A percentile compares a stretch with the other conserved stretches of the same genome.
Evolutionary conservation across 1,140 invertebrate species (phyloP).

Genomic region (Pinna nobilis): DNA sequence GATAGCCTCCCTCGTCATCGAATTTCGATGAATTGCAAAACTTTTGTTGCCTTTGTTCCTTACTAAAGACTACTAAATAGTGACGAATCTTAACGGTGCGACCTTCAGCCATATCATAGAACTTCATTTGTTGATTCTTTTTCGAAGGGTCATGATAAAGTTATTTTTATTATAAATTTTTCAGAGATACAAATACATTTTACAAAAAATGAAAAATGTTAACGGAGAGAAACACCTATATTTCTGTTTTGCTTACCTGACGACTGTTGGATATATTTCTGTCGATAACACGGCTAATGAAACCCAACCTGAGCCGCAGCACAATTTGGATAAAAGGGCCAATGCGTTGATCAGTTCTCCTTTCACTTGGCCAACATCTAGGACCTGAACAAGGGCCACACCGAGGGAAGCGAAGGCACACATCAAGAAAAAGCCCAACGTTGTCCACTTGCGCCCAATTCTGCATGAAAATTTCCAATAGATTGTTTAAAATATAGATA

Average conservation of each 20-base stretch:
- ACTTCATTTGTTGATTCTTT: too few relatives aligned
- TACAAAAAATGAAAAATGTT: too few relatives aligned
- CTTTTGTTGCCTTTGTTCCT: too few relatives aligned
- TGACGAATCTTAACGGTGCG: too few relatives aligned
- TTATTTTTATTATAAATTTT: too few relatives aligned
- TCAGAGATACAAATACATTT: too few relatives aligned
- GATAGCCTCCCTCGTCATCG: too few relatives aligned
- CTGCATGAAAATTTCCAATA: background rate
- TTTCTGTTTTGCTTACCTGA: conserved; percentile 34
- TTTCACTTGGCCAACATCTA: conserved; percentile 15
- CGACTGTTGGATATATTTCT: conserved; percentile 36
- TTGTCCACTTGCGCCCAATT: conserved; percentile 6
- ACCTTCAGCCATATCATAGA: too few relatives aligned
- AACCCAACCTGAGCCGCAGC: conserved; percentile 22
- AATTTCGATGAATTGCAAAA: too few relatives aligned
- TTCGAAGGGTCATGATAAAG: too few relatives aligned
- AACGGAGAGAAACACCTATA: too few relatives aligned
- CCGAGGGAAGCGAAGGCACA: background rate
- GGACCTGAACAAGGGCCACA: conserved; percentile 16
- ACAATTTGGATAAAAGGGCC: conserved; percentile 24
- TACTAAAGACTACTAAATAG: too few relatives aligned
- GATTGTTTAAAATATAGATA: background rate
- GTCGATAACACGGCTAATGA: conserved; percentile 28
- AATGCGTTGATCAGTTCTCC: conserved; percentile 26
- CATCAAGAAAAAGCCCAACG: conserved; percentile 19